Base-by-base conservation (phyloP, 2,113 vertebrate species). In the Scatophagus argus region DNA sequence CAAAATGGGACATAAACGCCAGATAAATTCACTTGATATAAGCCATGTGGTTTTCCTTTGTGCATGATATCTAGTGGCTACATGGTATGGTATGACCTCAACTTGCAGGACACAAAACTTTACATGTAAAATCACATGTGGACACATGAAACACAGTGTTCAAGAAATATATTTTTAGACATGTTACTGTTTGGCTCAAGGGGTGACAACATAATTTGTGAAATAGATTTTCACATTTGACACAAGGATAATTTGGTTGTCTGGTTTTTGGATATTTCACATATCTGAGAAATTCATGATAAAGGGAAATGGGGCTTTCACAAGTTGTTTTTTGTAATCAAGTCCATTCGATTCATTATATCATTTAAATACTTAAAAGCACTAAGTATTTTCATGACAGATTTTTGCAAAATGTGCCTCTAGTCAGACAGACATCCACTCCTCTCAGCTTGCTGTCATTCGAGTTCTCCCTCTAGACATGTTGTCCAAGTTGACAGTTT, bases 401-500 rank as follows among this genome's bases (percentile, higher is more conserved):
- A 3, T 23, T 6, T 21, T n/a, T n/a, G n/a, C 2, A 60, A n/a
- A 11, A 11, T 39, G 38, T 60, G 31, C 34, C 25, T 62, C 23
- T 25, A 9, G 56, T 31, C 39, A 55, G 29, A 66, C 23, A 25
- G 29, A 66, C 23, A 25, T 41, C 14, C 36, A 61, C 36, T 65
- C 65, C 27, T 64, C 13, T 39, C 2, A 46, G 46, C 25, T 32
- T 34, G 14, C 62, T 67, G 39, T 31, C 16, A 16, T 36, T 23
- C 51, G 3, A 12, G 1, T 13, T 43, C 49, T 51, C 36, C 32
- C 60, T 59, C 12, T 19, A 77, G 73, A 76, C 44, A 76, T 6
- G 41, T 46, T 61, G 41, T 52, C 34, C 32, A 41, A 19, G 23
- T n/a, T n/a, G 31, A 61, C 32, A 43, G 38, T 54, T 59, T 29